A percentile compares a stretch with the other conserved stretches of the same genome.
Conservation (phyloP, 35 echinoderm and acorn worm genomes). For the Apostichopus californicus region DNA sequence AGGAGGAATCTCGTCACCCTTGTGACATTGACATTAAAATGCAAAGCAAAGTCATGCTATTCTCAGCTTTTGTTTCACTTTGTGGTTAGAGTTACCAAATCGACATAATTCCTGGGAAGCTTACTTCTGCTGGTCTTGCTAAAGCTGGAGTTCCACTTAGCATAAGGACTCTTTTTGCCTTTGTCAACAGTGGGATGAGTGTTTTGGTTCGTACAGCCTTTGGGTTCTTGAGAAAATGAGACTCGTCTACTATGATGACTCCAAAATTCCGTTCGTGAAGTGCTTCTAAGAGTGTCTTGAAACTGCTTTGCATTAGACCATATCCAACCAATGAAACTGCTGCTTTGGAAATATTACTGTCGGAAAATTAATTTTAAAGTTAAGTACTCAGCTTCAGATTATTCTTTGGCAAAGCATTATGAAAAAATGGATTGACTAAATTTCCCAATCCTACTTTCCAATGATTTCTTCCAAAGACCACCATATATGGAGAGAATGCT, state of each 20-base stretch:
- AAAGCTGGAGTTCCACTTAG: slow-evolving; percentile 87
- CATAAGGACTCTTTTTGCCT: slow-evolving; percentile 70
- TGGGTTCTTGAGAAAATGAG: slow-evolving; percentile 82
- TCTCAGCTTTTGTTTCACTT: too few relatives aligned
- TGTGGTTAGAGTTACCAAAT: too few relatives aligned
- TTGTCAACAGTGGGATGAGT: slow-evolving; percentile 64
- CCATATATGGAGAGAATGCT: too few relatives aligned
- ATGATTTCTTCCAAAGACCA: too few relatives aligned
- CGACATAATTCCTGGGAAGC: neutral
- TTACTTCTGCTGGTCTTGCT: slow-evolving; percentile 82
- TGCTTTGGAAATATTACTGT: slow-evolving; percentile 64
- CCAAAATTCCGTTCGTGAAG: slow-evolving; percentile 66
- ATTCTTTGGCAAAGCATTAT: too few relatives aligned
- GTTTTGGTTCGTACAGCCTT: slow-evolving; percentile 81
- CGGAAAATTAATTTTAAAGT: neutral
- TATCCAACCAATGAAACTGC: slow-evolving; percentile 76
- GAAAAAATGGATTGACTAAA: too few relatives aligned
- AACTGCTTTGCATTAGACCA: slow-evolving; percentile 67
- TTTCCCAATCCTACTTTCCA: too few relatives aligned
- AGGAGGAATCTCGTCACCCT: too few relatives aligned
- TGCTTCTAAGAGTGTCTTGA: slow-evolving; percentile 67
- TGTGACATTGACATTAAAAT: too few relatives aligned
- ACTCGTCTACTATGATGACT: slow-evolving; percentile 86
- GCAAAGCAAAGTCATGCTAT: too few relatives aligned
- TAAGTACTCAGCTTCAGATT: too few relatives aligned